Evolutionary conservation across 2,888 invertebrate species (phyloP).

Genomic region (Morpho deidamia): DNA sequence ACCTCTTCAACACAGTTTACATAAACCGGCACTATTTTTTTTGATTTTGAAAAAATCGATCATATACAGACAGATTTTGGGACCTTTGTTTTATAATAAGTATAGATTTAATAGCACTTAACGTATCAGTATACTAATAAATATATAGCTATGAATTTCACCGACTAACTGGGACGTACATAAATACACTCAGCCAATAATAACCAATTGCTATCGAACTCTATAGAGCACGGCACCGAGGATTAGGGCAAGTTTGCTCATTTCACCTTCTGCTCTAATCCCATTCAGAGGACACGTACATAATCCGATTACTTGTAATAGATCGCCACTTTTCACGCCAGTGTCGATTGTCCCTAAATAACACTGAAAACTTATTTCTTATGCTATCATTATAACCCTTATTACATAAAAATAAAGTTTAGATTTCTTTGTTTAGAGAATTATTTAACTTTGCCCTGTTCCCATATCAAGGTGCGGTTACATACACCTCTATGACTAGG

Average conservation of each 20-base stretch:
- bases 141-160: too few relatives aligned
- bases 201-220: background rate
- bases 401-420: background rate
- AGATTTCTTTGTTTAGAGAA: background rate
- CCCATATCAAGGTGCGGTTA: background rate
- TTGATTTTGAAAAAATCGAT: background rate
- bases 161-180: too few relatives aligned
- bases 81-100: background rate
- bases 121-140: too few relatives aligned
- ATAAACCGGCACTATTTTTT: too few relatives aligned
- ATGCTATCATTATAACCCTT: background rate
- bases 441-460: background rate
- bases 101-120: too few relatives aligned
- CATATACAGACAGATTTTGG: background rate
- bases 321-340: slow-evolving; percentile 59
- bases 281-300: slow-evolving; percentile 54
- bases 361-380: background rate
- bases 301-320: slow-evolving; percentile 69
- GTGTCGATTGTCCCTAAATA: slow-evolving; percentile 5
- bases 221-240: slow-evolving; percentile 1
- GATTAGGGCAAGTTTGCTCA: background rate
- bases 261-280: slow-evolving; percentile 30
- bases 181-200: background rate
- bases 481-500: background rate
- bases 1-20: too few relatives aligned